phyloP scores from a whole-genome alignment of 2,113 vertebrate genomes.

The Uria lomvia region DNA sequence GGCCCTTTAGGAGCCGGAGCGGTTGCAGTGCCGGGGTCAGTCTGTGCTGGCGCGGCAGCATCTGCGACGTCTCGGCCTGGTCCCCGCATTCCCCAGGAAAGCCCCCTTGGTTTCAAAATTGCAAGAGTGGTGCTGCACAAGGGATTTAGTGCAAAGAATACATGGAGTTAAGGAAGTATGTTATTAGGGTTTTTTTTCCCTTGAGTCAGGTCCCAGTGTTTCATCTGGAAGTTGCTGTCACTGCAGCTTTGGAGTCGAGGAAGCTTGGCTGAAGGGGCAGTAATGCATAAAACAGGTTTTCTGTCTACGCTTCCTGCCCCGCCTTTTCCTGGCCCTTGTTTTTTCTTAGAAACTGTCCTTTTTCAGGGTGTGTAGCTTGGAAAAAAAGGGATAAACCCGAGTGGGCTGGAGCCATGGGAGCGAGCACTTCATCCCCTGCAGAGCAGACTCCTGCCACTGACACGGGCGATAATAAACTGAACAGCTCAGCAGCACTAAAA shows the following conservation, averaged over 20 bases:
- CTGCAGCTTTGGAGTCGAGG: not conserved
- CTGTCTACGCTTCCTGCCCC: not conserved
- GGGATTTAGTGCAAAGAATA: not conserved
- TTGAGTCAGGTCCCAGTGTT: not conserved
- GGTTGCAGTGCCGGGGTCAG: not conserved
- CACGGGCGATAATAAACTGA: not conserved
- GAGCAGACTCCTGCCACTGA: not conserved
- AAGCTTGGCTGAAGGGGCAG: not conserved
- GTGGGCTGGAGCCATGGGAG: not conserved
- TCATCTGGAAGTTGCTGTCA: not conserved
- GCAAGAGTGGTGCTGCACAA: not conserved
- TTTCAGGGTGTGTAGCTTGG: not conserved
- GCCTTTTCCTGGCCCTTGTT: not conserved
- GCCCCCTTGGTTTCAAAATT: not conserved
- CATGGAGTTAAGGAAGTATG: not conserved
- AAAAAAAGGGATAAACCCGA: not conserved
- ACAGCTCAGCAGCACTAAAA: not conserved
- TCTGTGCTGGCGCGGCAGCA: fast-evolving
- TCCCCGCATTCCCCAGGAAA: not conserved
- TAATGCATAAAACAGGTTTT: not conserved
- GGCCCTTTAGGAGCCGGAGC: not conserved
- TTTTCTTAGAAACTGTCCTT: not conserved
- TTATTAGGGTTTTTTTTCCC: not conserved
- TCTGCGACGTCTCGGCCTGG: not conserved
- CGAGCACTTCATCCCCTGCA: not conserved